Evolutionary conservation across 2,113 vertebrate species (phyloP), one percentile per base, ranked within the genome.

Genomic region (Lepus europaeus): DNA sequence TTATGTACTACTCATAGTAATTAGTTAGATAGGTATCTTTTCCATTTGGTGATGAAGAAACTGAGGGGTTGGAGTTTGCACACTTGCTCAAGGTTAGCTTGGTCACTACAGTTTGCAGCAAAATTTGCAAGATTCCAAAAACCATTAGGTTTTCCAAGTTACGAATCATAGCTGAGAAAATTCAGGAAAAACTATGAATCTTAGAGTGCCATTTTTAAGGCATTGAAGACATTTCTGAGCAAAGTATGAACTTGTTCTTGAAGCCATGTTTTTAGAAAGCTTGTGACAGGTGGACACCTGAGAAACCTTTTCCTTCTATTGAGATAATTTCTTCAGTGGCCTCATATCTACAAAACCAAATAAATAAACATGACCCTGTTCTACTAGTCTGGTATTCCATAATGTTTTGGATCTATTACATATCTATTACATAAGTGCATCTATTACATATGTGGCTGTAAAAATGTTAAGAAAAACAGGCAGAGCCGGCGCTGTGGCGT

Each of bases 121-220:
- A 90, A 89, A 87, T 33, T 36, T 25, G 8, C 2, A 7, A 0
- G 23, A 78, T 4, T 81, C 14, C 8, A 84, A 92, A 59, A 81
- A 76, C 76, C 17, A 59, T 90, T 64, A 90, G 63, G n/a, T 49
- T 93, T 96, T 63, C 19, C 53, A 89, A 83, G 31, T 91, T 69
- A 91, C 12, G 91, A 22, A 80, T 17, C 25, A 8, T 33, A 88
- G 49, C 27, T 53, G 59, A 68, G 63, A 73, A 87, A 91, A 77
- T 53, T 76, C 51, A 79, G 31, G 39, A 69, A 91, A 86, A 20
- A 74, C 39, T 73, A 1, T 77, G 80, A 69, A 59, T 33, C 11
- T 79, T n/a, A 85, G 29, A 19, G 85, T 6, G 87, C 90, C 4
- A 9, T 94, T 95, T 96, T 89, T 23, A 88, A 94, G 39, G 27